phyloP scores from a whole-genome alignment of 2,797 vertebrate species.

The Coluber constrictor region DNA sequence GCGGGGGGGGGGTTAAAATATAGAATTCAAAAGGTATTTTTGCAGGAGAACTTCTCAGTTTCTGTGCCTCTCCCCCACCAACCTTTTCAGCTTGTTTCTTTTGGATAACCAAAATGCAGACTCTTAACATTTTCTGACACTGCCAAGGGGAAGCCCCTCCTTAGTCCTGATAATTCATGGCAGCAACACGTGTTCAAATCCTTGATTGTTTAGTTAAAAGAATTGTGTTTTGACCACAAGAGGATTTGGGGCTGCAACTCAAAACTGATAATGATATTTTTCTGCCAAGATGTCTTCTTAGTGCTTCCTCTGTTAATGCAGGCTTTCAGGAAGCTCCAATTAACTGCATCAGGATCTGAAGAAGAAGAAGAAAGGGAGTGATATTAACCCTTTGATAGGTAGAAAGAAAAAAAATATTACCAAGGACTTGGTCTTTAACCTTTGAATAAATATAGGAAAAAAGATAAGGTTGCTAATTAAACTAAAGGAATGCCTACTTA shows the following conservation, averaged over 20 bases:
- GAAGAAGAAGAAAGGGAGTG: background rate
- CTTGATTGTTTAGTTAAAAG: conserved; percentile 83
- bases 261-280: conserved; percentile 84
- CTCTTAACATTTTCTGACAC: conserved; percentile 60
- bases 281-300: conserved; percentile 78
- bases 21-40: background rate
- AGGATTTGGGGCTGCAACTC: conserved; percentile 79
- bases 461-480: background rate
- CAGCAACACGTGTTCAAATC: conserved; percentile 78
- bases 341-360: conserved; percentile 74
- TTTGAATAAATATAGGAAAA: background rate
- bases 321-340: conserved; percentile 78
- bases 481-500: background rate
- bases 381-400: background rate
- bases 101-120: conserved; percentile 37
- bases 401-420: background rate
- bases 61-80: background rate
- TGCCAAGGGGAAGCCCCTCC: conserved; percentile 60
- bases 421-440: background rate
- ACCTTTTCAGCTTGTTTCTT: conserved; percentile 52
- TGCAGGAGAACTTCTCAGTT: background rate
- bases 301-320: conserved; percentile 76
- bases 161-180: conserved; percentile 68
- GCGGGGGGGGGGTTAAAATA: background rate
- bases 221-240: conserved; percentile 83